phyloP scores from a whole-genome alignment of 2,888 invertebrate species.

The Abscondita cerata region DNA sequence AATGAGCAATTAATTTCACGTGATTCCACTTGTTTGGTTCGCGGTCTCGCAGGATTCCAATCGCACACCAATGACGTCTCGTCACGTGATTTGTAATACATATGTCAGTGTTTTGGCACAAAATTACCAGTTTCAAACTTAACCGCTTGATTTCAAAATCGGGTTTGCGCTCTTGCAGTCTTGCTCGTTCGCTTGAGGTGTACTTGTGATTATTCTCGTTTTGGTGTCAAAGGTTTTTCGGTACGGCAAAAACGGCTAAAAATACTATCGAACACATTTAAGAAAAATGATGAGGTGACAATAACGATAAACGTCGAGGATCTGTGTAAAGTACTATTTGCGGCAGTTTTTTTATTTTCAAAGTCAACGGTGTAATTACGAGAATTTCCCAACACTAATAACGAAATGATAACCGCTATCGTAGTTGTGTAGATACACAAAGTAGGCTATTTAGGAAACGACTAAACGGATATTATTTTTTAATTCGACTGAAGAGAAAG shows the following conservation, averaged over 20 bases:
- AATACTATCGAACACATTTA: neutral
- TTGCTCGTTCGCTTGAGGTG: neutral
- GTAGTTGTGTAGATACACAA: neutral
- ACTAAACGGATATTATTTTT: neutral
- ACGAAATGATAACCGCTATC: neutral
- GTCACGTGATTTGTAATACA: constrained; percentile 31
- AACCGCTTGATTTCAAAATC: constrained; percentile 19
- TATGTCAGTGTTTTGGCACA: constrained; percentile 28
- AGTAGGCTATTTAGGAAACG: neutral
- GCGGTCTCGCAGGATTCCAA: constrained; percentile 31
- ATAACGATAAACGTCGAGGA: constrained; percentile 20
- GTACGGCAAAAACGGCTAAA: neutral
- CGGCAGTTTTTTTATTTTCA: constrained; percentile 14
- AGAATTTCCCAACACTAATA: neutral
- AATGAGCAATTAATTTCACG: constrained; percentile 31
- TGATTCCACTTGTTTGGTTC: constrained; percentile 31
- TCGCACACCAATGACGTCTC: constrained; percentile 26
- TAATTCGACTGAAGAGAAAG: neutral
- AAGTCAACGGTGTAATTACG: neutral
- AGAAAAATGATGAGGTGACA: constrained; percentile 21
- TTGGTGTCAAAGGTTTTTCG: constrained; percentile 4
- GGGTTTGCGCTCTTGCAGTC: constrained; percentile 1
- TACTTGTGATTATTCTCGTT: neutral
- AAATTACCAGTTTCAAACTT: constrained; percentile 33
- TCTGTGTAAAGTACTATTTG: too few relatives aligned